A percentile compares a stretch with the other conserved stretches of the same genome.
Conservation (phyloP, 1,140 invertebrate species). For the Dendroctonus valens region DNA sequence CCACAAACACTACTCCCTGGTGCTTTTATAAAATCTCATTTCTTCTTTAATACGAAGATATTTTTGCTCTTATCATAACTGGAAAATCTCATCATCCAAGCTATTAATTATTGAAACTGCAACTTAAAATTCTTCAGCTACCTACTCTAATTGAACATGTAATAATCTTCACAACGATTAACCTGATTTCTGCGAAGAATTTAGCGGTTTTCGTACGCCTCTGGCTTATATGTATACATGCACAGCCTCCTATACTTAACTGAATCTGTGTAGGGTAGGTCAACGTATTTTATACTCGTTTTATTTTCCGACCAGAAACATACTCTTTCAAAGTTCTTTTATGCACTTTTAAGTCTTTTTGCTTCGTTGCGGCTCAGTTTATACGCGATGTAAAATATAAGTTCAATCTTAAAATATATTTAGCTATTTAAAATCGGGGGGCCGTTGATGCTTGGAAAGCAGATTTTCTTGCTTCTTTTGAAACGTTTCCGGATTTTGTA, state of each 20-base stretch:
- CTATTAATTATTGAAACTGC: no score
- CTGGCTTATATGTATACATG: constrained; percentile 49
- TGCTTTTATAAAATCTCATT: no score
- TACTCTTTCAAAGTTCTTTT: constrained; percentile 45
- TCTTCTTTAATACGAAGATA: no score
- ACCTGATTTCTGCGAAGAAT: neutral
- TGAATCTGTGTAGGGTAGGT: constrained; percentile 52
- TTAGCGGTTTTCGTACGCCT: constrained; percentile 35
- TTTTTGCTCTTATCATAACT: no score
- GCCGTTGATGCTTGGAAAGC: constrained; percentile 4
- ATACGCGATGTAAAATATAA: constrained; percentile 43
- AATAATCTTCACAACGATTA: neutral
- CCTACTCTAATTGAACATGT: no score
- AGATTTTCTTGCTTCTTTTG: constrained; percentile 4
- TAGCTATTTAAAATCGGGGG: constrained; percentile 5
- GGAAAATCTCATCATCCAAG: no score
- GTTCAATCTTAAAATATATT: constrained; percentile 46
- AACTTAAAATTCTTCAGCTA: no score
- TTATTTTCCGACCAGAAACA: constrained; percentile 47
- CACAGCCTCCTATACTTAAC: constrained; percentile 50
- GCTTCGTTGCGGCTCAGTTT: constrained; percentile 36
- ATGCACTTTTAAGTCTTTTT: constrained; percentile 42
- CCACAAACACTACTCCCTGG: no score
- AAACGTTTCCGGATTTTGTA: constrained; percentile 3
- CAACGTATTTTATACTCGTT: constrained; percentile 51